Evolutionary conservation across 2,888 invertebrate species (phyloP), one percentile per base, ranked within the genome.

Genomic region (Aplocera efformata): DNA sequence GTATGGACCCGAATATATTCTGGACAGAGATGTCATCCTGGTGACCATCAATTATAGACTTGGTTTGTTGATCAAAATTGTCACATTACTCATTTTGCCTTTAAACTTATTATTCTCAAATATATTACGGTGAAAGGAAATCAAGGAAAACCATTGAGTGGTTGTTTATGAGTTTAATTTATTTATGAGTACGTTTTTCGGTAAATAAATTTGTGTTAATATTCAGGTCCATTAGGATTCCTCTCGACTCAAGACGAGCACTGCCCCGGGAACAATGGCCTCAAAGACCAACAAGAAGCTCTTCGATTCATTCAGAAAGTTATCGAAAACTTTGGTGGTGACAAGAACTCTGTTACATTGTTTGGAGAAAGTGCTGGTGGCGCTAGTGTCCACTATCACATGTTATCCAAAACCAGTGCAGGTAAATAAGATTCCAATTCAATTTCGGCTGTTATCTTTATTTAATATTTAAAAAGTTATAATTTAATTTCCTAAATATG

Each of bases 361-460:
- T 93, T 93, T 50, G 93, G 93, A 0, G 92, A 93, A 58, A 92
- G 92, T 58, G 93, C 93, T 0, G 93, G 93, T 2, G 92, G 92
- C 0, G 91, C 90, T 1, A 92, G 92, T 55, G 91, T 90, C 1
- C 91, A 92, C 25, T 92, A 90, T 46, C 93, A 93, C 49, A 92
- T 93, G 92, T 73, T 92, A 26, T 92, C 92, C n/a, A 78, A 89
- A 23, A 76, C 88, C 21, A 90, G 90, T 17, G 72, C 63, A 58
- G 90, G 91, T 90, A 72, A 50, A 38, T 30, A 10, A 17, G n/a
- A 7, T 3, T 2, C 1, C 28, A 10, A 11, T n/a, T n/a, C n/a
- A n/a, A n/a, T n/a, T n/a, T n/a, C n/a, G n/a, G n/a, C n/a, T n/a
- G n/a, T n/a, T n/a, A n/a, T n/a, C n/a, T n/a, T n/a, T n/a, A n/a